phyloP scores from a whole-genome alignment of 2,888 invertebrate genomes.

The Eupithecia subumbrata region DNA sequence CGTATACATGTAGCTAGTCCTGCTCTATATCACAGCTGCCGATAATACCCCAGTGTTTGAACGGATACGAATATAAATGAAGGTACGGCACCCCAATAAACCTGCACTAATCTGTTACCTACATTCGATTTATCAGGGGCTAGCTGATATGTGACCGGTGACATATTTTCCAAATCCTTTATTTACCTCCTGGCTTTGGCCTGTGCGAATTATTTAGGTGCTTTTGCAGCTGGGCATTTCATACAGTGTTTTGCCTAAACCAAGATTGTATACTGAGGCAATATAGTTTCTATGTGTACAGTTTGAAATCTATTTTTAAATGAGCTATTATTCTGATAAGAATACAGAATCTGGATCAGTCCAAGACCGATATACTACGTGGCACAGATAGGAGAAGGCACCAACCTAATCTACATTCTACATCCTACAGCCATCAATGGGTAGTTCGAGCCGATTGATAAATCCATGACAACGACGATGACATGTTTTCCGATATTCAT shows the following conservation, averaged over 20 bases:
- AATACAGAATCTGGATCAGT: background rate
- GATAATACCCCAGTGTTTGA: background rate
- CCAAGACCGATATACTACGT: background rate
- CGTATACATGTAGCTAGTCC: background rate
- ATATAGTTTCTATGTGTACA: background rate
- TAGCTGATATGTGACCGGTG: slow-evolving; percentile 5
- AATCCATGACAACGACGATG: too few species aligned
- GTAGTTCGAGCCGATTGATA: too few species aligned
- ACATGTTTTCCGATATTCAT: too few species aligned
- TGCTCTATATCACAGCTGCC: background rate
- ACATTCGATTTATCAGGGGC: slow-evolving; percentile 10
- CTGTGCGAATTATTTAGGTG: background rate
- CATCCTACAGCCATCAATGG: too few species aligned
- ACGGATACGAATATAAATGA: slow-evolving; percentile 11
- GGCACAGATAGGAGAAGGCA: too few species aligned
- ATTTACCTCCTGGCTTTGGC: background rate
- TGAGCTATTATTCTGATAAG: too few species aligned
- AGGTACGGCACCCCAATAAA: slow-evolving; percentile 2
- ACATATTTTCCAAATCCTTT: slow-evolving; percentile 4
- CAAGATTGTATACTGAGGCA: background rate
- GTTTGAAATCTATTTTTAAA: background rate
- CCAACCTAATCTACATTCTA: background rate
- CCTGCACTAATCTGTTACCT: slow-evolving; percentile 5
- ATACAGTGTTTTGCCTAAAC: background rate
- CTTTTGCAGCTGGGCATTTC: background rate